A percentile compares a stretch with the other conserved stretches of the same genome.
These are phyloP conservation scores for Peromyscus californicus DNA, from an alignment of 2,113 vertebrate species.

Conservation along the genomic window DNA sequence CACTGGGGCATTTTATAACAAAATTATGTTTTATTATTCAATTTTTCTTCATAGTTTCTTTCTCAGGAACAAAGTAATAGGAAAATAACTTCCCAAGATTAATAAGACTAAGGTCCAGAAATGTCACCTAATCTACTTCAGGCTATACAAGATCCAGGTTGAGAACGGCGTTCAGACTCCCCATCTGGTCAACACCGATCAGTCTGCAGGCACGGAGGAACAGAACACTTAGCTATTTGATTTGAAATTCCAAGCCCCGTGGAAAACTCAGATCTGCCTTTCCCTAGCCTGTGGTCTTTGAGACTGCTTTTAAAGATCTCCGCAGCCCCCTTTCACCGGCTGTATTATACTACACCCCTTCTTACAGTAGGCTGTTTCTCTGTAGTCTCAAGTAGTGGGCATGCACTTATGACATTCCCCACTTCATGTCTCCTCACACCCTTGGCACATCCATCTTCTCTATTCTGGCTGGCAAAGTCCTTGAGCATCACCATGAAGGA, in stretches of 20 bases:
- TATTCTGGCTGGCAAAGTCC: neutral
- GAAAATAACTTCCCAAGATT: constrained; percentile 59
- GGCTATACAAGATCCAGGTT: neutral
- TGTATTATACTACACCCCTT: neutral
- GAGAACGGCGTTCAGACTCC: neutral
- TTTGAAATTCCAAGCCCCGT: neutral
- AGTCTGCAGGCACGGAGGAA: neutral
- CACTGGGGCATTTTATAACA: constrained; percentile 40
- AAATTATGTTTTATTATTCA: constrained; percentile 65
- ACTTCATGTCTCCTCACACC: neutral
- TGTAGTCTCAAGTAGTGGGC: neutral
- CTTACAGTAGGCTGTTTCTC: neutral
- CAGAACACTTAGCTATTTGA: neutral
- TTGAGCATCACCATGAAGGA: neutral
- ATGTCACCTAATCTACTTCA: neutral
- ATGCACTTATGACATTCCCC: no score
- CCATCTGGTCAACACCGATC: neutral
- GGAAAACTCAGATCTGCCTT: neutral
- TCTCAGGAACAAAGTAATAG: constrained; percentile 63
- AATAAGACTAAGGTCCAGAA: constrained; percentile 13
- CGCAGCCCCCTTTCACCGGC: neutral
- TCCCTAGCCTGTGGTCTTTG: neutral
- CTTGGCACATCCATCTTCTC: neutral
- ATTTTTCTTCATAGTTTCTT: constrained; percentile 41
- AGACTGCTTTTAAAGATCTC: neutral